Conservation (phyloP, 2,797 vertebrate species). For the Phataginus tetradactyla region DNA sequence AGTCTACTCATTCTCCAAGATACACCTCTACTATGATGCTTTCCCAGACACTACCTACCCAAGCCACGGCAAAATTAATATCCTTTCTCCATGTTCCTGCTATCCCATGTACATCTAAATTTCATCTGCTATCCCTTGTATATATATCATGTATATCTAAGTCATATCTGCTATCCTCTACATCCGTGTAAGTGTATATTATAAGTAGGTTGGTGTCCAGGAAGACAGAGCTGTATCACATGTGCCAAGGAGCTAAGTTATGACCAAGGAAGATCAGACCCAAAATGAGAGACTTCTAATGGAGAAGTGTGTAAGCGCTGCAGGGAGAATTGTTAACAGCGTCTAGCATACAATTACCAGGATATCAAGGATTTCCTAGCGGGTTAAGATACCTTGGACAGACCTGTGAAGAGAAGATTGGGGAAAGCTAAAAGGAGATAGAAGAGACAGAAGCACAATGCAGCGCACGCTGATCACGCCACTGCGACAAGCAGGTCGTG, state of each 20-base stretch:
- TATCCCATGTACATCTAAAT: neutral
- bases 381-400: neutral
- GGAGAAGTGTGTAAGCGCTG: neutral
- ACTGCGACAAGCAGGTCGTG: neutral
- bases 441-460: neutral
- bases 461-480: neutral
- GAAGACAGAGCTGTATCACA: neutral
- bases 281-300: neutral
- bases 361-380: neutral
- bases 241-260: neutral
- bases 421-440: neutral
- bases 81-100: neutral
- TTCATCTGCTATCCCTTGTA: neutral
- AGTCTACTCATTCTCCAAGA: neutral
- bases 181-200: neutral
- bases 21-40: accelerated
- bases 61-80: neutral
- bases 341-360: neutral
- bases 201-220: neutral
- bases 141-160: neutral
- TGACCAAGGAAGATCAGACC: neutral
- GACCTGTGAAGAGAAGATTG: neutral
- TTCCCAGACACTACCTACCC: neutral
- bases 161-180: neutral
- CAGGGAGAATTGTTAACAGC: neutral